Evolutionary conservation across 37 sponge, comb jelly and placozoan species (phyloP).

Genomic region (Ianthella basta): DNA sequence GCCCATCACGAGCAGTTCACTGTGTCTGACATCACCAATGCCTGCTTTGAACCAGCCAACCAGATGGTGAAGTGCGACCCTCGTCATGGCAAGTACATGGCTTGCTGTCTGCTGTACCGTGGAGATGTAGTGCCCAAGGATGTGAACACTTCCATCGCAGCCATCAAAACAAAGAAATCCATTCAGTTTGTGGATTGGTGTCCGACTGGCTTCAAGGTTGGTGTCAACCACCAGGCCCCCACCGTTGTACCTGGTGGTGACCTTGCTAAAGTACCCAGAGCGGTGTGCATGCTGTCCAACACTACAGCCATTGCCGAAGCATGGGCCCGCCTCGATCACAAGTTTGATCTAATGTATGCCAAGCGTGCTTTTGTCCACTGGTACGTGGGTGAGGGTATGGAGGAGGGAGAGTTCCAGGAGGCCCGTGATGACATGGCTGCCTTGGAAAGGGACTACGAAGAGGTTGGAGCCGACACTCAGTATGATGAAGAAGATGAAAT

Average conservation of each 20-base stretch:
- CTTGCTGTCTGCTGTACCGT: conserved; percentile 96
- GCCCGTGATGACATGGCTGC: conserved; percentile 98
- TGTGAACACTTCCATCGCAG: conserved; percentile 92
- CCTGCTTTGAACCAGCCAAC: conserved; percentile 97
- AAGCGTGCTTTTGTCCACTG: conserved; percentile 99
- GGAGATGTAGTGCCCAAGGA: conserved; percentile 98
- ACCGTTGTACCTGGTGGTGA: conserved; percentile 94
- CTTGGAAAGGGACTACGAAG: conserved; percentile 95
- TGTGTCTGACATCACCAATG: conserved; percentile 86
- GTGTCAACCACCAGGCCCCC: conserved; percentile 97
- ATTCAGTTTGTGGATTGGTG: conserved; percentile 99
- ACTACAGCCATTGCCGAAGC: conserved; percentile 99
- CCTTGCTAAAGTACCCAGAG: conserved; percentile 90
- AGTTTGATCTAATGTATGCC: conserved; percentile 99
- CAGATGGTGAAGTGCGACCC: conserved; percentile 99
- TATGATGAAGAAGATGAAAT: conserved; percentile 50
- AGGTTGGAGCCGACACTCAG: conserved; percentile 79
- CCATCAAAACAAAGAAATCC: conserved; percentile 92
- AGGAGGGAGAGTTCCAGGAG: conserved; percentile 98
- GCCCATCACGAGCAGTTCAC: conserved; percentile 93
- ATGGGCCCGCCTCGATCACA: conserved; percentile 97
- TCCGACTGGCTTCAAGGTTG: conserved; percentile 98
- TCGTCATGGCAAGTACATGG: conserved; percentile 99
- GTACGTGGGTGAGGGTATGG: conserved; percentile 99
- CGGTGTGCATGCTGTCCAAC: conserved; percentile 97